Conservation (phyloP, 2,888 invertebrate genomes). For the Coenonympha arcania region DNA sequence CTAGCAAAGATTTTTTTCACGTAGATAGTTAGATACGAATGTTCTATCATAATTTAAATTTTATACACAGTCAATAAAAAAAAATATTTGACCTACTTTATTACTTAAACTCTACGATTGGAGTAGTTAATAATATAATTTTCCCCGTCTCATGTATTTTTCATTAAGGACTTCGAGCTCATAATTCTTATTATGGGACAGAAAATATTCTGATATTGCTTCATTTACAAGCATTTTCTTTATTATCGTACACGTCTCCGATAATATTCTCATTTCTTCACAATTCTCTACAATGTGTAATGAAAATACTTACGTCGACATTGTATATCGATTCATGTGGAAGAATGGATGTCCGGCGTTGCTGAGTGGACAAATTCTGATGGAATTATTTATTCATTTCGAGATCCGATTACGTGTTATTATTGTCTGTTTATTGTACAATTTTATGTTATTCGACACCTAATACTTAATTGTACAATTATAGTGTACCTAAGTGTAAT, state of each 20-base stretch:
- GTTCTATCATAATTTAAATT: too few relatives aligned
- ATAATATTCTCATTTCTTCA: neutral
- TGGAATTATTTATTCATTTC: neutral
- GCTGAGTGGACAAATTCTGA: neutral
- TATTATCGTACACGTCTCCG: neutral
- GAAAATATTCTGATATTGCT: neutral
- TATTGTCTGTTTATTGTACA: neutral
- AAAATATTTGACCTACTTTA: too few relatives aligned
- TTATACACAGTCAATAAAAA: too few relatives aligned
- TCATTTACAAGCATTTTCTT: conserved; percentile 1
- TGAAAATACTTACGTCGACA: neutral
- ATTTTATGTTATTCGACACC: too few relatives aligned
- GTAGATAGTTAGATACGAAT: too few relatives aligned
- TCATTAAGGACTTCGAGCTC: neutral
- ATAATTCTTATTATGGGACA: neutral
- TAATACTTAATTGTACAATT: too few relatives aligned
- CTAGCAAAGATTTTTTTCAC: too few relatives aligned
- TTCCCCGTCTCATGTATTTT: too few relatives aligned
- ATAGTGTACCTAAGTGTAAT: too few relatives aligned
- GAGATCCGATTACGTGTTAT: neutral
- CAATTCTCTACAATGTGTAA: too few relatives aligned
- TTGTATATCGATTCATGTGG: neutral
- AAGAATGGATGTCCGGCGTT: neutral
- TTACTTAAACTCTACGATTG: too few relatives aligned
- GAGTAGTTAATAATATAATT: too few relatives aligned